Conservation (phyloP, 2,113 vertebrate species). For the Pleuronectes platessa region DNA sequence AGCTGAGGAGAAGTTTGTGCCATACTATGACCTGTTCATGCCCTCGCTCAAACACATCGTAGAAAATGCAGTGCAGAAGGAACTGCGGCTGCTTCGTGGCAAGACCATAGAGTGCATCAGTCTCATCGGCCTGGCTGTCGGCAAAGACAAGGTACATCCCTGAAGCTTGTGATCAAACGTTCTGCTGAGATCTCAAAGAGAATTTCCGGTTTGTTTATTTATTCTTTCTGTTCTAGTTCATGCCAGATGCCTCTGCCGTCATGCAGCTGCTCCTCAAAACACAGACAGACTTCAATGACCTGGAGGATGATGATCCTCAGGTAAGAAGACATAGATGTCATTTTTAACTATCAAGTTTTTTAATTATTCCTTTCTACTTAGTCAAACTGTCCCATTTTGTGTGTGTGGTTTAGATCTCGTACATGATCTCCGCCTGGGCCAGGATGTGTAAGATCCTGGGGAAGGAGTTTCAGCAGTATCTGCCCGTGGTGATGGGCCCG, state of each 20-base stretch:
- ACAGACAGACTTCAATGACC: constrained; percentile 95
- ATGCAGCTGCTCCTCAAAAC: constrained; percentile 98
- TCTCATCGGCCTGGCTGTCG: constrained; percentile 96
- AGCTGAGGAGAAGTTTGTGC: constrained; percentile 98
- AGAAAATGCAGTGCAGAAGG: constrained; percentile 96
- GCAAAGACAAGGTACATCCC: constrained; percentile 92
- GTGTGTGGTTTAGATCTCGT: constrained; percentile 88
- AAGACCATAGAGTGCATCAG: constrained; percentile 99
- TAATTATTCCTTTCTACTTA: rapidly evolving
- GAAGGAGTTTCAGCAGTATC: constrained; percentile 98
- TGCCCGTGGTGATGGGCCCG: constrained; percentile 99
- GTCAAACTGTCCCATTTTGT: not conserved
- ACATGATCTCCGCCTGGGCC: constrained; percentile 99
- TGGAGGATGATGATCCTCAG: constrained; percentile 98
- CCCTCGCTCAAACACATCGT: constrained; percentile 97
- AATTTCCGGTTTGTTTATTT: not conserved
- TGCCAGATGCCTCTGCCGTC: constrained; percentile 98
- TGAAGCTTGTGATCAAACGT: not conserved
- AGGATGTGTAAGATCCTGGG: constrained; percentile 99
- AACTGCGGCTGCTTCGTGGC: constrained; percentile 92
- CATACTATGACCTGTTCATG: constrained; percentile 98
- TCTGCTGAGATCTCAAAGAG: not conserved
- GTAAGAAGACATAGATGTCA: constrained; percentile 61
- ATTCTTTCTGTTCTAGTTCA: constrained; percentile 85
- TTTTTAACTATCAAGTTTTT: rapidly evolving